Evolutionary conservation across 1,140 invertebrate species (phyloP), one percentile per base, ranked within the genome.

Genomic region (Pseudomyrmex flavicornis): DNA sequence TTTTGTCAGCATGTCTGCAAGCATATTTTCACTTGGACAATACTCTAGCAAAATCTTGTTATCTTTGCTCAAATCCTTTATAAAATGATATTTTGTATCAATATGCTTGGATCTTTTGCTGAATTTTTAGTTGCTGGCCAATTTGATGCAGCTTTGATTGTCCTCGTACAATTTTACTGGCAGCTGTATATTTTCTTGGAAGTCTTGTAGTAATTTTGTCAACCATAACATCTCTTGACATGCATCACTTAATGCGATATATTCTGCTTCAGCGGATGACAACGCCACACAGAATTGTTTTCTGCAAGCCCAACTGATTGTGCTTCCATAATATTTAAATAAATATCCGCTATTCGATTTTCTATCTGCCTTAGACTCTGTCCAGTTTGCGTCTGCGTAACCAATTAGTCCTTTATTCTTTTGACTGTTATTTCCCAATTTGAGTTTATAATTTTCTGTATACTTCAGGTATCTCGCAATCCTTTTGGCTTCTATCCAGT

Each of bases 401-500:
- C 26, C 26, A 62, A n/a, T n/a, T 15, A 63, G 13, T 26, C 59
- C 48, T 5, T 66, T 13, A 10, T 56, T 1, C 26, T 13, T 20
- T 12, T 44, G 20, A 35, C 13, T 44, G 20, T 35, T 35, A 35
- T 35, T 35, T 62, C 26, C 63, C 26, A 77, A 68, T 48, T n/a
- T 15, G 7, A 77, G 35, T 2, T 20, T 13, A 9, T 20, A 66
- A 13, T 68, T 17, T 8, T 22, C 52, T 9, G 26, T 77, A 2
- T n/a, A 12, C 4, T 77, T 77, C 2, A 77, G 17, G 2, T 77
- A 77, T 1, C 54, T 20, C 8, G 20, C 9, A n/a, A 77, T 48
- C 52, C 52, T 77, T 22, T 66, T 77, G 0, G 63, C 75, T n/a
- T 66, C 75, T 68, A 22, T 77, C 63, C 52, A 66, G 35, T 66